Base-by-base conservation (phyloP, 1,140 invertebrate species). In the Cotesia glomerata region DNA sequence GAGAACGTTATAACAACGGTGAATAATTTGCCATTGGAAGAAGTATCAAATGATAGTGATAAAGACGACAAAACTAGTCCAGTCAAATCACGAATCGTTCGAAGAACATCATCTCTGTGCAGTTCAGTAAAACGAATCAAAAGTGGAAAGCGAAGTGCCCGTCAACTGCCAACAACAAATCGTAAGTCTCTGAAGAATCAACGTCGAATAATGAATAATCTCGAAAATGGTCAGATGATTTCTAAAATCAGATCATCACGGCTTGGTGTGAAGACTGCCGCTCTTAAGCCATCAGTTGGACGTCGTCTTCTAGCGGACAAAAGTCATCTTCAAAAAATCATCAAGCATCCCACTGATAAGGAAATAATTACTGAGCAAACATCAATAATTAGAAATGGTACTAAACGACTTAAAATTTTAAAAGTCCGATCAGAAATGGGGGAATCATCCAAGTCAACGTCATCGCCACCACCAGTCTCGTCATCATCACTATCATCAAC, bases 401-500 rank as follows among this genome's bases (percentile, higher is more conserved):
- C 82, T 1, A 85, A 85, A 34, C 77, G 83, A 74, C 56, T 85
- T 2, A 85, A 84, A 74, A 75, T 78, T 0, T 45, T 73, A 13
- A 82, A 79, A 45, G 68, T 61, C 1, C 71, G 74, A 5, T 45
- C 77, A 5, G 79, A 83, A 67, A 52, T 78, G 3, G 79, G 75
- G 7, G 80, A 83, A 49, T 72, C 78, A 0, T 77, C 79, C 16
- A 77, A 77, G 49, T 68, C 74, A 26, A 54, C 45, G 26, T 16
- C 32, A 26, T 45, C 5, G 11, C 39, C 39, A 45, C 5, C 39
- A 5, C 11, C 39, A 45, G 7, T 11, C 1, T 5, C 39, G 11
- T 45, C 39, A 45, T 45, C 39, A 11, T 8, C 36, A 39, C 36
- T 11, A 45, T 45, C 39, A 45, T n/a, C 35, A 11, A 56, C 73